A percentile compares a stretch with the other conserved stretches of the same genome.
Evolutionary conservation across 1,140 invertebrate genomes (phyloP).

Genomic region (Psix sp.): DNA sequence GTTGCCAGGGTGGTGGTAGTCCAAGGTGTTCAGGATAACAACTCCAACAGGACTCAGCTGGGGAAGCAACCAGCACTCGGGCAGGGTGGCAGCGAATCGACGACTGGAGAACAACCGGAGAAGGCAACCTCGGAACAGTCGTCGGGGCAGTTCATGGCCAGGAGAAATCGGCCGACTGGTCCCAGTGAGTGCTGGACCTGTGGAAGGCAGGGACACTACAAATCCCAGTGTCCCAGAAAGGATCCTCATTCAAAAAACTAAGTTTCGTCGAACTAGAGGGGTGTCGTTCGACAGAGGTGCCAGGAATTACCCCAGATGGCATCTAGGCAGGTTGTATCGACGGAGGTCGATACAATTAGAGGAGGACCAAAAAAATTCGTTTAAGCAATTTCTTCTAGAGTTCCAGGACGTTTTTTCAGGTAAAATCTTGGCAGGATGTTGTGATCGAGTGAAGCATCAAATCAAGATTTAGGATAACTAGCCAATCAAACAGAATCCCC

Average conservation of each 20-base stretch:
- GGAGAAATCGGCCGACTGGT: neutral
- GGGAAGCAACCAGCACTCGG: neutral
- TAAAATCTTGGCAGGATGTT: no score
- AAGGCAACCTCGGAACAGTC: no score
- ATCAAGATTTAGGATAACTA: no score
- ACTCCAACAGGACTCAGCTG: neutral
- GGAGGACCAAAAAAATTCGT: no score
- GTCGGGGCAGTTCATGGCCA: neutral
- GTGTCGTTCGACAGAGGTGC: neutral
- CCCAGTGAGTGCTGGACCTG: conserved; percentile 1
- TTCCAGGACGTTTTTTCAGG: no score
- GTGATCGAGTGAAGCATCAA: no score
- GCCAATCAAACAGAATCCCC: no score
- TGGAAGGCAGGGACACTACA: neutral
- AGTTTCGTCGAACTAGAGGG: neutral
- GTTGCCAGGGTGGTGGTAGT: neutral
- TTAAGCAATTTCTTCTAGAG: no score
- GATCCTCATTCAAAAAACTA: neutral
- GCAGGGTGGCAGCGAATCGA: neutral
- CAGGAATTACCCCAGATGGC: neutral
- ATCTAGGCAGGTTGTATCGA: conserved; percentile 3
- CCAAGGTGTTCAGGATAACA: neutral
- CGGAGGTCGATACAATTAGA: neutral
- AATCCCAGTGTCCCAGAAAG: no score
- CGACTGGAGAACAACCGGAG: no score